A percentile compares a stretch with the other conserved stretches of the same genome.
Conservation (phyloP, 2,797 vertebrate species). For the Acanthurus leucopareius region DNA sequence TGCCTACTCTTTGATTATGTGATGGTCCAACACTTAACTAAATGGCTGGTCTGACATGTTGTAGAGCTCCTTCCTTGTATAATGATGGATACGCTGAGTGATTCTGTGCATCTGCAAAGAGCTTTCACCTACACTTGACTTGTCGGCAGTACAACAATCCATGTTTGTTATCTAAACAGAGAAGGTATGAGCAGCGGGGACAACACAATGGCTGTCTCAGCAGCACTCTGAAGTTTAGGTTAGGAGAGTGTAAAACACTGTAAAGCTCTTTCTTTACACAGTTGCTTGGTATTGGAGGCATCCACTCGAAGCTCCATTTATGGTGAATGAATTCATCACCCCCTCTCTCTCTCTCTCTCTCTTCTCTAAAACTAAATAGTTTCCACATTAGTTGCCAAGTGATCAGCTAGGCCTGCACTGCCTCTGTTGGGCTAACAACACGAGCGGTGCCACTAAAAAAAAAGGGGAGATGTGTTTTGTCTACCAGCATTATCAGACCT, state of each 20-base stretch:
- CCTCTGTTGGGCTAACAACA: constrained; percentile 2
- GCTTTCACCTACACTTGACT: background rate
- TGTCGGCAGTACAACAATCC: constrained; percentile 1
- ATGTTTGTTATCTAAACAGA: constrained; percentile 42
- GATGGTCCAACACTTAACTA: background rate
- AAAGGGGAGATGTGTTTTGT: background rate
- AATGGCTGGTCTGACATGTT: background rate
- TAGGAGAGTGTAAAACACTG: constrained; percentile 12
- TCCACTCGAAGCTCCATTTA: constrained; percentile 69
- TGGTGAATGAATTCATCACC: constrained; percentile 59
- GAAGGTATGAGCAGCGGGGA: background rate
- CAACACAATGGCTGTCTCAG: background rate
- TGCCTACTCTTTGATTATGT: too few relatives aligned
- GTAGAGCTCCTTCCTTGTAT: background rate
- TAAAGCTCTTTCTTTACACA: constrained; percentile 44
- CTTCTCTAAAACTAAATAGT: constrained; percentile 67
- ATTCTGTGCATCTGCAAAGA: background rate
- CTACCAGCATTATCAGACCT: constrained; percentile 6
- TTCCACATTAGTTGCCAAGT: constrained; percentile 75
- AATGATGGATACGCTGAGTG: too few relatives aligned
- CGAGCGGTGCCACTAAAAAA: background rate
- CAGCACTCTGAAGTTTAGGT: background rate
- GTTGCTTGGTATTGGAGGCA: constrained; percentile 39
- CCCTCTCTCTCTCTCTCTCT: constrained; percentile 35
- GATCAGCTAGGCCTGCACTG: constrained; percentile 53